Percentiles rank a stretch among this genome's conserved stretches.
Conservation (phyloP, 2,888 invertebrate genomes). For the Laspeyria flexula region DNA sequence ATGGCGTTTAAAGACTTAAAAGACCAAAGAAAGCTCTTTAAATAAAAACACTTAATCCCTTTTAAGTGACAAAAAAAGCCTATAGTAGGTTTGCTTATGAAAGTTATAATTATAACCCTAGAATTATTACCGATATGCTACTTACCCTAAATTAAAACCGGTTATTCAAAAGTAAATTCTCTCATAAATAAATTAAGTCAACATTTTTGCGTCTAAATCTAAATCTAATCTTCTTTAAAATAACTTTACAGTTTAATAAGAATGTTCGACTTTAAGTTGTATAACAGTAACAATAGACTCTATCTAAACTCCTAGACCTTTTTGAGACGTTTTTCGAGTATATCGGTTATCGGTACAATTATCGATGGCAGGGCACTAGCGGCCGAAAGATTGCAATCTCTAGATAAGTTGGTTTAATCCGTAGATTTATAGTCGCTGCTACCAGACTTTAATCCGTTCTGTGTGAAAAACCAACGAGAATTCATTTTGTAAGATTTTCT, state of each 20-base stretch:
- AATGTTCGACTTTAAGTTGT: constrained; percentile 18
- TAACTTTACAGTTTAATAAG: constrained; percentile 32
- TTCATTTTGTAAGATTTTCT: constrained; percentile 26
- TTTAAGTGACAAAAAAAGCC: too few relatives aligned
- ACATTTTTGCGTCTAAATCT: too few relatives aligned
- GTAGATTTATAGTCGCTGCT: constrained; percentile 76
- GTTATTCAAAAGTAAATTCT: too few relatives aligned
- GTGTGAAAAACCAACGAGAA: constrained; percentile 62
- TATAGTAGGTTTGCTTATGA: too few relatives aligned
- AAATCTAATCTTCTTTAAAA: not conserved
- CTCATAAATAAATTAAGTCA: too few relatives aligned
- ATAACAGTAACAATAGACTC: constrained; percentile 43
- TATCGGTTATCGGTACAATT: constrained; percentile 78
- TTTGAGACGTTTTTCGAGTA: constrained; percentile 60
- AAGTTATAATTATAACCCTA: too few relatives aligned
- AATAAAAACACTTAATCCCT: too few relatives aligned
- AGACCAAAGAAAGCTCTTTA: too few relatives aligned
- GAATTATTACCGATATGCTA: too few relatives aligned
- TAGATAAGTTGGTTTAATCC: constrained; percentile 79
- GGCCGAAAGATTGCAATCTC: constrained; percentile 77
- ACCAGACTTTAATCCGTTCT: constrained; percentile 72
- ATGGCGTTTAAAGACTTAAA: too few relatives aligned
- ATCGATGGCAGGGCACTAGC: constrained; percentile 70
- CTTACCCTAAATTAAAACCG: too few relatives aligned
- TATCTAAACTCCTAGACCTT: constrained; percentile 50